These are phyloP conservation scores for Bellardia pandia DNA, from an alignment of 2,888 invertebrate genomes.

Conservation along the genomic window DNA sequence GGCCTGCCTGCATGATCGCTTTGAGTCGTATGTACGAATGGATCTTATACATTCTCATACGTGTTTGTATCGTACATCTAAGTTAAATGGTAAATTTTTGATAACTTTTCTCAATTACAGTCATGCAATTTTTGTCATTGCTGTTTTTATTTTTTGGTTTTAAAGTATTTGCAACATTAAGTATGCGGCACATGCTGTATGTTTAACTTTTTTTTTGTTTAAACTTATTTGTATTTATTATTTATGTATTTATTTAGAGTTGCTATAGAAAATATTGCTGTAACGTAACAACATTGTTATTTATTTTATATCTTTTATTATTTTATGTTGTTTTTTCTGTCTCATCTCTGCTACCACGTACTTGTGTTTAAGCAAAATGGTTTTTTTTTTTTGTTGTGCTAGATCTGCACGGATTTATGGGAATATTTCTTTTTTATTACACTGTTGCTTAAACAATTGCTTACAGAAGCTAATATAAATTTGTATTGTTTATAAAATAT, in stretches of 20 bases:
- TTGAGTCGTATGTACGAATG: background rate
- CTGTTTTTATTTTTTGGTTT: background rate
- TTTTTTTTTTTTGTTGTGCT: conserved; percentile 43
- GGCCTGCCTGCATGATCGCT: conserved; percentile 22
- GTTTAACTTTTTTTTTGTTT: conserved; percentile 38
- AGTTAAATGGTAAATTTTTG: conserved; percentile 47
- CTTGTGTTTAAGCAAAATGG: conserved; percentile 1
- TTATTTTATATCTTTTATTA: conserved; percentile 1
- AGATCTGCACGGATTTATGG: conserved; percentile 62
- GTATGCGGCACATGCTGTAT: conserved; percentile 71
- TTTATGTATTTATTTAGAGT: conserved; percentile 35
- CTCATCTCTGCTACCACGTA: background rate
- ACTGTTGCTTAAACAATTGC: conserved; percentile 49
- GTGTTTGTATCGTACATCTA: conserved; percentile 8
- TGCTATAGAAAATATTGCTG: conserved; percentile 59
- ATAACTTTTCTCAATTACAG: conserved; percentile 70
- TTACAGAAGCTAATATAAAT: conserved; percentile 18
- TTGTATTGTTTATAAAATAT: conserved; percentile 12
- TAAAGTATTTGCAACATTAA: conserved; percentile 31
- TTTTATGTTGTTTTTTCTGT: conserved; percentile 17
- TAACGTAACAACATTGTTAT: conserved; percentile 57
- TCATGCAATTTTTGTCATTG: conserved; percentile 55
- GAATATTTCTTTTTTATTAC: conserved; percentile 7
- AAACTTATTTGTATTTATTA: conserved; percentile 36
- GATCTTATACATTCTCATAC: conserved; percentile 37